Conservation (phyloP, 2,797 vertebrate genomes). For the Poeciliopsis turneri region DNA sequence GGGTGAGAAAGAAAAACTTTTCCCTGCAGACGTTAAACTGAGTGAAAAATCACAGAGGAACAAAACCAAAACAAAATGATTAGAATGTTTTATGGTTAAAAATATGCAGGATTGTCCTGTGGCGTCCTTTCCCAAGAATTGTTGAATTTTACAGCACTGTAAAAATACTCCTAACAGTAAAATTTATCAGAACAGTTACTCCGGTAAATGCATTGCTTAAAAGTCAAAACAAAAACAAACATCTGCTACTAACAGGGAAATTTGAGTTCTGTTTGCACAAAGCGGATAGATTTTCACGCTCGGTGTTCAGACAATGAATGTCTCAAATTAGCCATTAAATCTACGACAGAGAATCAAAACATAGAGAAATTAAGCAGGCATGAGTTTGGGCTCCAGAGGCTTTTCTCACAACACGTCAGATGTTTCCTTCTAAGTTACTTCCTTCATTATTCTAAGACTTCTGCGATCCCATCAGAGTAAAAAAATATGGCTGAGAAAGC, state of each 20-base stretch:
- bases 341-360: neutral
- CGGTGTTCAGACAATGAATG: neutral
- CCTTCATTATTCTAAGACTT: neutral
- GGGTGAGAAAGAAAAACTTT: neutral
- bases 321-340: neutral
- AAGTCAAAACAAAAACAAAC: no score
- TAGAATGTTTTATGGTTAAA: neutral
- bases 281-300: neutral
- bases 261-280: neutral
- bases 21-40: neutral
- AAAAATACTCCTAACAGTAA: no score
- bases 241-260: slow-evolving; percentile 5
- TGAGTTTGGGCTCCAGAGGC: no score
- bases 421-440: neutral
- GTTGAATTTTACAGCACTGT: no score
- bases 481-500: neutral
- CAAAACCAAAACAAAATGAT: neutral
- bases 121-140: no score
- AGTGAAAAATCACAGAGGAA: neutral
- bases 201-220: no score
- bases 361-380: neutral
- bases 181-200: no score
- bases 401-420: neutral
- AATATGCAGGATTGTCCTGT: neutral
- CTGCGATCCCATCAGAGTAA: neutral